phyloP scores from a whole-genome alignment of 2,113 vertebrate genomes.

The Aix galericulata region DNA sequence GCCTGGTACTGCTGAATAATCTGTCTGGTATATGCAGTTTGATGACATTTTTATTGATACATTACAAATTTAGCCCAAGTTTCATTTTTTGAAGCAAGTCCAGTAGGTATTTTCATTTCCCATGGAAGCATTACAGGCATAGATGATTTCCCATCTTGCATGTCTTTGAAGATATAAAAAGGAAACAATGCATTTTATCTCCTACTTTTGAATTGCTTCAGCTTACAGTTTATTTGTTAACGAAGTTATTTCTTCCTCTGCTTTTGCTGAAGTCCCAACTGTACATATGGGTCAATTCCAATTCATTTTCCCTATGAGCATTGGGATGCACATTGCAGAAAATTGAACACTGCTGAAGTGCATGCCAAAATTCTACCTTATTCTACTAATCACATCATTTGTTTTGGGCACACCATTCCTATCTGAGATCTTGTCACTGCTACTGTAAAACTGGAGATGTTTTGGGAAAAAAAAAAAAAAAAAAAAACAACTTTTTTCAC shows the following conservation, averaged over 20 bases:
- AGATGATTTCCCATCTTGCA: constrained; percentile 24
- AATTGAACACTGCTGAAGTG: neutral
- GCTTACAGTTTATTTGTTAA: constrained; percentile 18
- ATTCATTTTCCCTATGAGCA: constrained; percentile 7
- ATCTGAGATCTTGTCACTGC: neutral
- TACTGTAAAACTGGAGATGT: neutral
- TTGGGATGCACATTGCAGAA: neutral
- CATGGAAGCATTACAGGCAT: constrained; percentile 26
- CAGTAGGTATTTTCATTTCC: constrained; percentile 20
- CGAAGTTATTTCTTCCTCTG: constrained; percentile 8
- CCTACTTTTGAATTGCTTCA: neutral
- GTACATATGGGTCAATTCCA: neutral
- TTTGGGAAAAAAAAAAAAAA: neutral
- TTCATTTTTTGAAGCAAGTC: constrained; percentile 49
- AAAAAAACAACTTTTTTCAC: neutral
- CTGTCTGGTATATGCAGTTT: constrained; percentile 3
- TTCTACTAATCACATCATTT: neutral
- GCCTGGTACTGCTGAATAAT: constrained; percentile 20
- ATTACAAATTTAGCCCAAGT: constrained; percentile 44
- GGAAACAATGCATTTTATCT: constrained; percentile 52
- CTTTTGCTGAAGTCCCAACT: neutral
- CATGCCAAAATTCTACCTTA: neutral
- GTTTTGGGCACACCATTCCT: neutral
- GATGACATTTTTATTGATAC: constrained; percentile 59
- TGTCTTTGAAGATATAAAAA: constrained; percentile 28